Percentiles rank a stretch among this genome's conserved stretches.
Evolutionary conservation across 2,888 invertebrate genomes (phyloP).

Genomic region (Lottia gigantea): DNA sequence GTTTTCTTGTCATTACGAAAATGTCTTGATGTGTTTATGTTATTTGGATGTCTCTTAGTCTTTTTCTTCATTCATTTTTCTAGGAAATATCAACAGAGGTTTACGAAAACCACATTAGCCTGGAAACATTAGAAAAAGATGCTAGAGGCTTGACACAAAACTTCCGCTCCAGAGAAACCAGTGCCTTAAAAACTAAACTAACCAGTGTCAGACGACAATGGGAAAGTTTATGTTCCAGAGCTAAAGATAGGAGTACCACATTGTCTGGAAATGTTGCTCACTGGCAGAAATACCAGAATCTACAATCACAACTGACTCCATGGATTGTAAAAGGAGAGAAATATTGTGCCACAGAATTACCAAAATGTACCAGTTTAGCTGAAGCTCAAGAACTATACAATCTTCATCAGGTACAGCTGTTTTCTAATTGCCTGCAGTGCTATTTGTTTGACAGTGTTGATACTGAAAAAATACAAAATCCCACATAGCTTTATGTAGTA

Average conservation of each 20-base stretch:
- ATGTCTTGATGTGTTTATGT: neutral
- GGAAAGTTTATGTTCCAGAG: conserved; percentile 80
- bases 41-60: neutral
- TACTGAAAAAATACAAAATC: too few relatives aligned
- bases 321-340: conserved; percentile 90
- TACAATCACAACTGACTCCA: conserved; percentile 81
- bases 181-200: conserved; percentile 81
- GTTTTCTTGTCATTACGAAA: neutral
- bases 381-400: conserved; percentile 75
- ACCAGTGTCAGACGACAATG: conserved; percentile 81
- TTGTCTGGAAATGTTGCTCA: conserved; percentile 83
- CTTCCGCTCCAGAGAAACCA: conserved; percentile 74
- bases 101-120: conserved; percentile 78
- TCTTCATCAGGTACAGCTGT: conserved; percentile 72
- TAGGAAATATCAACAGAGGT: conserved; percentile 81
- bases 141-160: conserved; percentile 77
- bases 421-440: too few relatives aligned
- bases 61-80: conserved; percentile 14
- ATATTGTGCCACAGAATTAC: conserved; percentile 78
- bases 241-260: conserved; percentile 80
- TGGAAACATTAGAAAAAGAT: conserved; percentile 81
- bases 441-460: too few relatives aligned
- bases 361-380: conserved; percentile 81
- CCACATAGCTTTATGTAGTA: too few relatives aligned
- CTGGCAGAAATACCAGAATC: conserved; percentile 86